A percentile compares a stretch with the other conserved stretches of the same genome.
Evolutionary conservation across 2,113 vertebrate genomes (phyloP).

Genomic region (Pseudonaja textilis): DNA sequence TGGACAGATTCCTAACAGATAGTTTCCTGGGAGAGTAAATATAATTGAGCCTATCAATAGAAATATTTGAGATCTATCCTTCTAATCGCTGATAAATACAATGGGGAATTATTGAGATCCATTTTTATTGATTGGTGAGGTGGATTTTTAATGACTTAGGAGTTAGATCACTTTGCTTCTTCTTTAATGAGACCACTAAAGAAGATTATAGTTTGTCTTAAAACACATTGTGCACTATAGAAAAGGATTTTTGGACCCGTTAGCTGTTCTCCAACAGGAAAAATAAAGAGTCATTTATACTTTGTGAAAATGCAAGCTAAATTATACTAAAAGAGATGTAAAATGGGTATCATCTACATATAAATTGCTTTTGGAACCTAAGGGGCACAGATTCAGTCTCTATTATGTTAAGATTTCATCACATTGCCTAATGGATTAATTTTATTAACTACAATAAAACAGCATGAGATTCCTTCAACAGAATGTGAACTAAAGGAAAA

Average conservation of each 20-base stretch:
- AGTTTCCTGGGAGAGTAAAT: not conserved
- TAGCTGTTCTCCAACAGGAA: slow-evolving; percentile 43
- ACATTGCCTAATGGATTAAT: slow-evolving; percentile 70
- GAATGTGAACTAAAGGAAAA: slow-evolving; percentile 71
- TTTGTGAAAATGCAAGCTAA: slow-evolving; percentile 72
- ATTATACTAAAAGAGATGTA: slow-evolving; percentile 73
- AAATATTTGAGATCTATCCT: not conserved
- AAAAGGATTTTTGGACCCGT: slow-evolving; percentile 26
- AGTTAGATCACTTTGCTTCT: not conserved
- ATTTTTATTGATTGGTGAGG: not conserved
- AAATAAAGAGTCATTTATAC: slow-evolving; percentile 50
- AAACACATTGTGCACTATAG: not conserved
- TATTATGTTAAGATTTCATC: slow-evolving; percentile 73
- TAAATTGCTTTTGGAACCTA: slow-evolving; percentile 78
- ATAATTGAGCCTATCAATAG: not conserved
- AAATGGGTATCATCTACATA: slow-evolving; percentile 79
- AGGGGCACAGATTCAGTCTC: slow-evolving; percentile 64
- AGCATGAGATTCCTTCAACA: slow-evolving; percentile 59
- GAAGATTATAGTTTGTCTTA: slow-evolving; percentile 26
- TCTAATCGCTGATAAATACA: not conserved
- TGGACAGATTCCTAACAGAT: too few relatives aligned
- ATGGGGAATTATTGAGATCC: not conserved
- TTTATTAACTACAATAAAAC: slow-evolving; percentile 77
- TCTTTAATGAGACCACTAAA: not conserved
- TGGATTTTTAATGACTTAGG: not conserved